Base-by-base conservation (phyloP, 2,888 invertebrate genomes). In the Unio delphinus region DNA sequence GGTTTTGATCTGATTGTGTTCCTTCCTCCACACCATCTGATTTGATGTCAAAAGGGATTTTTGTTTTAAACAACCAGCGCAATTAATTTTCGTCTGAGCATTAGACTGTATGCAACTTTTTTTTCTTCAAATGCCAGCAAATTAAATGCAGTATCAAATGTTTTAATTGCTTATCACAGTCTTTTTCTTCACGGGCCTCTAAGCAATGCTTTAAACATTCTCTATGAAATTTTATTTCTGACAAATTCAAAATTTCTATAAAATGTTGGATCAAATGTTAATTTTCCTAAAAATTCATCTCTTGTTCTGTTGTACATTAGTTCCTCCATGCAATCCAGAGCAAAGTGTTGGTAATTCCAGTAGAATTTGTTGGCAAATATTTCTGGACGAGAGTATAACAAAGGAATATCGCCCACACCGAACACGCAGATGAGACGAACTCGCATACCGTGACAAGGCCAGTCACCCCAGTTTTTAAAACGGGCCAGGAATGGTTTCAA, bases 281-380 rank as follows among this genome's bases (percentile, higher is more conserved):
- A 55, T 7, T 34, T 62, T 5, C 72, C 72, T 15, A 72, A 64
- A 57, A 75, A 74, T 66, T 78, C 80, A 34, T 81, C 79, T 28
- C 81, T 68, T 61, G 81, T 83, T 55, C 77, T 68, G 61, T 81
- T 81, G 59, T 68, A 80, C 28, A 74, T 70, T 18, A 81, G 61
- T 61, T 84, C 80, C 58, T 84, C 85, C 75, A 88, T 66, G 65
- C 89, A 88, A 61, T 82, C 77, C 20, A 79, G 79, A 3, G 87
- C 78, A 17, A 80, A 75, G 1, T 81, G 82, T 61, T 87, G 75
- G 65, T 75, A 80, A 62, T 86, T 71, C 28, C 79, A 58, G 68
- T 88, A 80, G 59, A 89, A 80, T 71, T 89, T 89, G 74, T 89
- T 89, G 30, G 82, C 85, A 67, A 89, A 87, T 26, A 89, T 65